Percentiles rank a stretch among this genome's conserved stretches.
Evolutionary conservation across 2,113 vertebrate genomes (phyloP).

Genomic region (Jacana jacana): DNA sequence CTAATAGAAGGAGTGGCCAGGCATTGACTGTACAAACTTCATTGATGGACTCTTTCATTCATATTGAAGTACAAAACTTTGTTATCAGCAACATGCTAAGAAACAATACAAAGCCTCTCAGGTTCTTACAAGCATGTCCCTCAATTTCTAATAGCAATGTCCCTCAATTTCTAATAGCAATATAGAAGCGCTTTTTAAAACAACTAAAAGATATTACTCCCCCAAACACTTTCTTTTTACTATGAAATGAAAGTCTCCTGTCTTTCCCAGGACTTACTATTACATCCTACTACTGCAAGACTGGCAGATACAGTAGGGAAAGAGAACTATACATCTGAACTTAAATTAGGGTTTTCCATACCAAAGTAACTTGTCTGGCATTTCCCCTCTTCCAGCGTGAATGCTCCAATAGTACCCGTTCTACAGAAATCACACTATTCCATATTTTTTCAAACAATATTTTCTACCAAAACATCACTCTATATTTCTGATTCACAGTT

Average conservation of each 20-base stretch:
- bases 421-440: neutral
- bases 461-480: neutral
- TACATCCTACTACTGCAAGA: neutral
- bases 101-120: neutral
- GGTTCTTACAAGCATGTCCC: neutral
- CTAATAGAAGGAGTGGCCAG: neutral
- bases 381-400: neutral
- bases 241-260: neutral
- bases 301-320: neutral
- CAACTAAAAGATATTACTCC: neutral
- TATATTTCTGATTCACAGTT: neutral
- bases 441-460: neutral
- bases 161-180: neutral
- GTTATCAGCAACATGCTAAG: neutral
- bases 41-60: neutral
- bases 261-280: neutral
- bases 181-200: neutral
- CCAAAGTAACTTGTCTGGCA: neutral
- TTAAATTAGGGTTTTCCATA: neutral
- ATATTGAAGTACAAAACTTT: neutral
- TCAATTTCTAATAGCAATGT: neutral
- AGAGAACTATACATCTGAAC: too few relatives aligned
- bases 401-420: neutral
- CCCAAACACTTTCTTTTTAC: neutral
- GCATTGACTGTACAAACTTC: neutral